These are phyloP conservation scores for Rotaria sp. DNA, from an alignment of 2,888 invertebrate genomes.

Conservation along the genomic window DNA sequence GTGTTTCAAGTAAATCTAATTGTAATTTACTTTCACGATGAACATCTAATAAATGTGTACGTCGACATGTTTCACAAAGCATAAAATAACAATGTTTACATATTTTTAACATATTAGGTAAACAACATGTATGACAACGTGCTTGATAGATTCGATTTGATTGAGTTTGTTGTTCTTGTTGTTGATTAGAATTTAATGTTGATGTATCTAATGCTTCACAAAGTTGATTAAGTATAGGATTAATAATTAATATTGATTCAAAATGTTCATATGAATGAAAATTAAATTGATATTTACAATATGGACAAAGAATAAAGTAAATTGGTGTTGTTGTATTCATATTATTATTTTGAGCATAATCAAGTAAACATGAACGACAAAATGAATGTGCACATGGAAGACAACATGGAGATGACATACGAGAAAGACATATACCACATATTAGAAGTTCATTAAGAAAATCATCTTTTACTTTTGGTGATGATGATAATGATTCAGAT, in stretches of 20 bases:
- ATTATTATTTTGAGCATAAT: not conserved
- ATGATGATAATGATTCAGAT: not conserved
- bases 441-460: not conserved
- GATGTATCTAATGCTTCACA: not conserved
- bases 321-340: not conserved
- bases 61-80: not conserved
- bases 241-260: not conserved
- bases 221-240: not conserved
- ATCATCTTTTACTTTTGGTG: not conserved
- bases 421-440: not conserved
- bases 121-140: not conserved
- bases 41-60: not conserved
- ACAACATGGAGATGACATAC: not conserved
- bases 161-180: not conserved
- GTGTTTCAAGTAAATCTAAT: not conserved
- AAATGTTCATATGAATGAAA: constrained; percentile 10
- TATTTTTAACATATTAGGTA: not conserved
- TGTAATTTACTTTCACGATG: constrained; percentile 8
- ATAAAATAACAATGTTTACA: not conserved
- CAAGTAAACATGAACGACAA: constrained; percentile 2
- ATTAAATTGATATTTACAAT: not conserved
- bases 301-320: not conserved
- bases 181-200: not conserved
- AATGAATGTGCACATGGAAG: constrained; percentile 2
- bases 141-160: not conserved